Evolutionary conservation across 1,140 invertebrate species (phyloP).

Genomic region (Tetraneura akinire): DNA sequence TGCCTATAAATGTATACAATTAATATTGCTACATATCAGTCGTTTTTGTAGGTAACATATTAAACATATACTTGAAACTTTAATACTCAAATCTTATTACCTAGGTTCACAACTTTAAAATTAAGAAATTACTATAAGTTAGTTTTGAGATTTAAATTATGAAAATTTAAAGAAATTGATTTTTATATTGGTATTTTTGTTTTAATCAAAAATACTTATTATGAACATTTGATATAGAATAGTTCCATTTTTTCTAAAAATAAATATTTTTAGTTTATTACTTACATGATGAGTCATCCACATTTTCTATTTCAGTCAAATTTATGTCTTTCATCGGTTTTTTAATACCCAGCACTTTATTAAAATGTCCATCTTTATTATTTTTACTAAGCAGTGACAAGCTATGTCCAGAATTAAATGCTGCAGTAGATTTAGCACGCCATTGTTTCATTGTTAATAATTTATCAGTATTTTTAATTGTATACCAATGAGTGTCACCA

Average conservation of each 20-base stretch:
- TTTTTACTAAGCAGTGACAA: neutral
- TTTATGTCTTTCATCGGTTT: neutral
- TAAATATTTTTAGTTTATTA: neutral
- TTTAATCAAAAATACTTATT: too few species aligned
- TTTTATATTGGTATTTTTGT: too few species aligned
- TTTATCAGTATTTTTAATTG: conserved; percentile 64
- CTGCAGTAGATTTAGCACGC: conserved; percentile 54
- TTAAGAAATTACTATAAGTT: too few species aligned
- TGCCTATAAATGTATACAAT: too few species aligned
- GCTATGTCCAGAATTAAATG: neutral
- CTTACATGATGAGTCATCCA: conserved; percentile 53
- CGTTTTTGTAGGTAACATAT: too few species aligned
- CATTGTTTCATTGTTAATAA: conserved; percentile 65
- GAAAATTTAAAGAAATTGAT: too few species aligned
- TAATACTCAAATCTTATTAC: too few species aligned
- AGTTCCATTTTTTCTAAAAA: neutral
- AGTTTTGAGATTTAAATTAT: too few species aligned
- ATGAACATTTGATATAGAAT: too few species aligned
- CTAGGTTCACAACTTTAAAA: too few species aligned
- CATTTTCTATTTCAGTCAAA: neutral
- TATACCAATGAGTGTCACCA: conserved; percentile 77
- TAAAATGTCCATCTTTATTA: conserved; percentile 5
- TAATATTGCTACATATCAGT: too few species aligned
- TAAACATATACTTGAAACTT: too few species aligned
- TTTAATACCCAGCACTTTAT: neutral